phyloP scores from a whole-genome alignment of 2,797 vertebrate genomes.

The Poeciliopsis gracilis region DNA sequence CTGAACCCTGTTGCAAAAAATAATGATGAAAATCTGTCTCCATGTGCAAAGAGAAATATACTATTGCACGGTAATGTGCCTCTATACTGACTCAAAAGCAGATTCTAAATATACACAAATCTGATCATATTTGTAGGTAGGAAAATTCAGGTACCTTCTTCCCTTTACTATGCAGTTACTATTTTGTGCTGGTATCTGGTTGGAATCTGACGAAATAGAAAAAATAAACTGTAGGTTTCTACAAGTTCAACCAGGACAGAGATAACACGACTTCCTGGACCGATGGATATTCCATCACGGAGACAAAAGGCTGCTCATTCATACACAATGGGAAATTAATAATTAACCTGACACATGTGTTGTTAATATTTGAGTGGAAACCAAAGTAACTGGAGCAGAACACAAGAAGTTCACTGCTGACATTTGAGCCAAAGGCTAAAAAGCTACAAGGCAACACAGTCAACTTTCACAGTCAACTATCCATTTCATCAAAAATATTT shows the following conservation, averaged over 20 bases:
- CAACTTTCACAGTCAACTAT: not conserved
- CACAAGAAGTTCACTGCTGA: not conserved
- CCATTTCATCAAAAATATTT: not conserved
- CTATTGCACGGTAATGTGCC: not conserved
- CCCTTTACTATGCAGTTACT: not conserved
- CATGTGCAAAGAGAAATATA: conserved; percentile 1
- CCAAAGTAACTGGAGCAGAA: conserved; percentile 1
- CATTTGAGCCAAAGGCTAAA: not conserved
- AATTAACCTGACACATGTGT: not conserved
- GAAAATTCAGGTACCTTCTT: not conserved
- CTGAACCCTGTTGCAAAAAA: not conserved
- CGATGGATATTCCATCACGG: not conserved
- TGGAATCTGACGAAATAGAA: not conserved
- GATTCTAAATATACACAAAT: not conserved
- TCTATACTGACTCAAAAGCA: not conserved
- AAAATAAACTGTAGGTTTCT: not conserved
- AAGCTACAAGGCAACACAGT: not conserved
- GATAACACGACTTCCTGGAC: not conserved
- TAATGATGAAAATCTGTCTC: not conserved
- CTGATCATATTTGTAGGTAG: not conserved
- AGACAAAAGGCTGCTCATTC: not conserved
- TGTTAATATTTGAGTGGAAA: conserved; percentile 3
- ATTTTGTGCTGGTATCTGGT: not conserved
- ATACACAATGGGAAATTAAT: conserved; percentile 1
- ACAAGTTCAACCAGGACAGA: not conserved